Conservation (phyloP, 2,888 invertebrate genomes). For the Phyllotreta cruciferae region DNA sequence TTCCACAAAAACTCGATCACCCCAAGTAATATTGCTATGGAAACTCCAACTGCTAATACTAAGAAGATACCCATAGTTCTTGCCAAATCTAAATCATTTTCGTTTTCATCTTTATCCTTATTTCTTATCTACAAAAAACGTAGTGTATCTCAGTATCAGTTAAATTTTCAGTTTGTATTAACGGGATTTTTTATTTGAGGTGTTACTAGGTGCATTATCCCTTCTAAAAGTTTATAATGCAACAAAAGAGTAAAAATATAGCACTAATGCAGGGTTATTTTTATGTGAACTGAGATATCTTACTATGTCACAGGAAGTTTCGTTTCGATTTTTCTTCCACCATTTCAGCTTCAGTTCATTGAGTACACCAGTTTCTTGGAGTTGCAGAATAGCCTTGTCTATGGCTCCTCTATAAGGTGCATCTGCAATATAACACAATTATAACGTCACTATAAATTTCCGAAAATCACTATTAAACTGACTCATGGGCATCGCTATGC, state of each 20-base stretch:
- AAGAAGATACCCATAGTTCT: slow-evolving; percentile 93
- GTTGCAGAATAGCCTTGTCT: slow-evolving; percentile 83
- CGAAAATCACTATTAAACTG: slow-evolving; percentile 55
- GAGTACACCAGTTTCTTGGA: slow-evolving; percentile 88
- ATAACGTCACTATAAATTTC: slow-evolving; percentile 7
- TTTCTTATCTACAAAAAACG: slow-evolving; percentile 23
- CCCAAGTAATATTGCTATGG: slow-evolving; percentile 75
- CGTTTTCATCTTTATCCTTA: slow-evolving; percentile 28
- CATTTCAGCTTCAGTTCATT: slow-evolving; percentile 84
- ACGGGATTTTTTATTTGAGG: not conserved
- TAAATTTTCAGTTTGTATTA: not conserved
- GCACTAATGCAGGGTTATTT: too few species aligned
- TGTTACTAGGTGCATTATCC: not conserved
- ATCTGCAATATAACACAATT: slow-evolving; percentile 61
- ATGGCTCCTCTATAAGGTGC: slow-evolving; percentile 80
- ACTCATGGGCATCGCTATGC: slow-evolving; percentile 91
- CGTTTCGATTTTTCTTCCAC: slow-evolving; percentile 78
- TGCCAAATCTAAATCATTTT: slow-evolving; percentile 68
- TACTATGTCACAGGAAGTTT: slow-evolving; percentile 48
- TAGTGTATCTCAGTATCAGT: not conserved
- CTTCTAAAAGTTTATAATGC: too few species aligned
- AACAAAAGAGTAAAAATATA: too few species aligned
- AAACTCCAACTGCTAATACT: slow-evolving; percentile 77
- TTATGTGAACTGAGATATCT: too few species aligned
- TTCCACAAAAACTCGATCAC: slow-evolving; percentile 86